phyloP scores from a whole-genome alignment of 2,797 vertebrate species.

The Lycodopsis pacificus region DNA sequence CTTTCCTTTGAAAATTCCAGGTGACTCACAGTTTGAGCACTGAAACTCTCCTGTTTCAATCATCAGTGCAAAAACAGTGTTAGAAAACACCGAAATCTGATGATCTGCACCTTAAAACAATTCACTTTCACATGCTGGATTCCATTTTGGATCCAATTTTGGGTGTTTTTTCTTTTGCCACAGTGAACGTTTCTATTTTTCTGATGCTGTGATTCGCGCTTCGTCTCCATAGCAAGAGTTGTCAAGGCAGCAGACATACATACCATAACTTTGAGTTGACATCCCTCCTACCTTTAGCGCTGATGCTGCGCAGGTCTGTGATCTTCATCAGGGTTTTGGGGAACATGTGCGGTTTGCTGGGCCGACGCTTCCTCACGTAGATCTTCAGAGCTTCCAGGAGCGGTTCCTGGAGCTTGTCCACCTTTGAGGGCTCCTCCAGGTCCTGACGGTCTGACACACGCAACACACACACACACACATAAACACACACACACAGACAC shows the following conservation, averaged over 20 bases:
- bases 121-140: background rate
- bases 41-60: background rate
- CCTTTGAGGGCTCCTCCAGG: constrained; percentile 95
- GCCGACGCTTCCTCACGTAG: constrained; percentile 95
- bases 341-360: constrained; percentile 98
- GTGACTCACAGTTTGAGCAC: background rate
- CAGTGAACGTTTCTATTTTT: no score
- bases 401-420: constrained; percentile 96
- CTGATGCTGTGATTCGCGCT: no score
- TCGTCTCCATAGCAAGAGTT: background rate
- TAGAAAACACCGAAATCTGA: background rate
- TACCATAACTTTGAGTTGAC: background rate
- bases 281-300: constrained; percentile 90
- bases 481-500: constrained; percentile 19
- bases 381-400: constrained; percentile 96
- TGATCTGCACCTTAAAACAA: background rate
- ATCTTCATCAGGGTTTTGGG: constrained; percentile 99
- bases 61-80: background rate
- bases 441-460: constrained; percentile 91
- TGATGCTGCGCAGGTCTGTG: constrained; percentile 98
- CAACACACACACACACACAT: constrained; percentile 14
- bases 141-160: background rate
- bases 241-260: background rate
- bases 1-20: background rate
- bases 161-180: no score